Percentiles rank a stretch among this genome's conserved stretches.
Evolutionary conservation across 2,797 vertebrate genomes (phyloP).

Genomic region (Takifugu ocellatus): DNA sequence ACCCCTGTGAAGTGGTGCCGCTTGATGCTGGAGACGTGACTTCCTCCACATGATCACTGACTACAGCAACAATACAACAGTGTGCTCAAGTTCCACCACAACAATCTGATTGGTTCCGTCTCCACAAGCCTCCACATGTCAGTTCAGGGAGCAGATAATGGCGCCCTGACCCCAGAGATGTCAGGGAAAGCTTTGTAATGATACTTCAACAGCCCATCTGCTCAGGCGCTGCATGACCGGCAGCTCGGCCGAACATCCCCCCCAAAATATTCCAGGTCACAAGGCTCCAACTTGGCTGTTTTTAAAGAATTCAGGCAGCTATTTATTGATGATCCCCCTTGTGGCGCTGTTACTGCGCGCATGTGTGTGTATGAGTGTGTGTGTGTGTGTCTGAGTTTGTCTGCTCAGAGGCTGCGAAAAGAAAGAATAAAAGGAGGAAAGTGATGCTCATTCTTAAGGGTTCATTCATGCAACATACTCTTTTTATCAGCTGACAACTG

Average conservation of each 20-base stretch:
- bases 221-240: conserved; percentile 42
- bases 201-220: conserved; percentile 40
- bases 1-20: no score
- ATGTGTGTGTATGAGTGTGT: no score
- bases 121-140: conserved; percentile 5
- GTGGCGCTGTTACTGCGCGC: conserved; percentile 14
- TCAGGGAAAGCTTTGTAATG: neutral
- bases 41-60: neutral
- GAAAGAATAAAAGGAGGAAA: neutral
- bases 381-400: conserved; percentile 10
- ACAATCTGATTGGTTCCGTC: conserved; percentile 7
- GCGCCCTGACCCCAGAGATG: neutral
- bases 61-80: neutral
- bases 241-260: neutral
- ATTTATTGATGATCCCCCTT: conserved; percentile 24
- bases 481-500: neutral
- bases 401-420: conserved; percentile 8
- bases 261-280: conserved; percentile 19
- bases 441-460: neutral
- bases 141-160: neutral
- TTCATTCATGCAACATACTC: conserved; percentile 7
- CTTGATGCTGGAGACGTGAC: neutral
- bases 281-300: conserved; percentile 12
- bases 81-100: neutral
- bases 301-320: conserved; percentile 21